A percentile compares a stretch with the other conserved stretches of the same genome.
phyloP scores from a whole-genome alignment of 2,888 invertebrate species.

The Acanthosepion pharaonis region DNA sequence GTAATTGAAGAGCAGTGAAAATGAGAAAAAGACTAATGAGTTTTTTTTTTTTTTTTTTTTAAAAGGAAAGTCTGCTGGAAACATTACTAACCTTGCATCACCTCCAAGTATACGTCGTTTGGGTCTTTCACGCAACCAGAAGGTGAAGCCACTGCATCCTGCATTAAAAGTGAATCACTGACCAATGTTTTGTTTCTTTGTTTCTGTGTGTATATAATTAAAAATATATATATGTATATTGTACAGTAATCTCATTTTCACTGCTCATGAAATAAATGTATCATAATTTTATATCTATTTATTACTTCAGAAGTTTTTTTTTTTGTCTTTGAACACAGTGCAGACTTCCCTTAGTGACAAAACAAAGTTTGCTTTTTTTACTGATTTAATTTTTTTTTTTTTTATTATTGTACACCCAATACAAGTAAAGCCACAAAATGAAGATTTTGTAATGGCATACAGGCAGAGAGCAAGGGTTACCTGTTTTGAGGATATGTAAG shows the following conservation, averaged over 20 bases:
- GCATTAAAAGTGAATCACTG: constrained; percentile 53
- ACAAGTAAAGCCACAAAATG: too few relatives aligned
- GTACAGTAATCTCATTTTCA: not conserved
- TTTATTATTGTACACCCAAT: too few relatives aligned
- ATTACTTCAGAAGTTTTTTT: not conserved
- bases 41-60: not conserved
- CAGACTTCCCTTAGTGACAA: too few relatives aligned
- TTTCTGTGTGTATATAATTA: not conserved
- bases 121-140: constrained; percentile 64
- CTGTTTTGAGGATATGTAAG: too few relatives aligned
- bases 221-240: not conserved
- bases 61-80: not conserved
- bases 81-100: constrained; percentile 53
- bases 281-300: not conserved
- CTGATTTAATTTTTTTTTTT: too few relatives aligned
- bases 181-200: not conserved
- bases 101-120: constrained; percentile 59
- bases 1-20: too few relatives aligned
- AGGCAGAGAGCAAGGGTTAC: too few relatives aligned
- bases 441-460: too few relatives aligned
- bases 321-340: not conserved
- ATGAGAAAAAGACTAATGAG: too few relatives aligned
- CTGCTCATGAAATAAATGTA: not conserved
- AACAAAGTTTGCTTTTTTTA: too few relatives aligned
- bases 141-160: constrained; percentile 63